Evolutionary conservation across 2,113 vertebrate species (phyloP).

Genomic region (Oostethus manadensis): DNA sequence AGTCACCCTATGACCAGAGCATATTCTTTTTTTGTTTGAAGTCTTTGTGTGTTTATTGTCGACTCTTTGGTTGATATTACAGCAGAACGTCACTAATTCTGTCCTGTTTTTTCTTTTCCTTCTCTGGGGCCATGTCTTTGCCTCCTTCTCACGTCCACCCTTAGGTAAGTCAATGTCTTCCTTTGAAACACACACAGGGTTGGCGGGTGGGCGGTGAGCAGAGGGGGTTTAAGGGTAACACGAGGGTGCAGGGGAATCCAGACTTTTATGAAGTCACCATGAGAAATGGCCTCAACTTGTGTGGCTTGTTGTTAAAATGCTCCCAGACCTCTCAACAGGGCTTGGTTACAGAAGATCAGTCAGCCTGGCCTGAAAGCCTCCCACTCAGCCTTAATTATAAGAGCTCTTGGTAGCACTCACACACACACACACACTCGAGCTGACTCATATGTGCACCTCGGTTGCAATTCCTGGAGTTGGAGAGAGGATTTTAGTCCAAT

Average conservation of each 20-base stretch:
- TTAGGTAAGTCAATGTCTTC: constrained; percentile 45
- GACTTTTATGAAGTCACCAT: constrained; percentile 64
- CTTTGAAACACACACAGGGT: constrained; percentile 5
- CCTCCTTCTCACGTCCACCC: neutral
- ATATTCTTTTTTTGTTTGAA: no score
- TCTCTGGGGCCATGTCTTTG: neutral
- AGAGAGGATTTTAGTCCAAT: neutral
- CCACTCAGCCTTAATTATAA: constrained; percentile 52
- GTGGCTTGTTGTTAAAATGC: constrained; percentile 58
- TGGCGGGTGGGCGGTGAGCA: neutral
- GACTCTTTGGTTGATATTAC: neutral
- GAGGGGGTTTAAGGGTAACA: constrained; percentile 14
- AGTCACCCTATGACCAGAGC: no score
- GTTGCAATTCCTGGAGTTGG: neutral
- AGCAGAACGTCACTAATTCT: neutral
- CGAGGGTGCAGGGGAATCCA: constrained; percentile 16
- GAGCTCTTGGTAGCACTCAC: constrained; percentile 25
- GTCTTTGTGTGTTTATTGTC: no score
- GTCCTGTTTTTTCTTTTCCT: neutral
- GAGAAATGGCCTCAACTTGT: constrained; percentile 64
- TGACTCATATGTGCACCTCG: neutral
- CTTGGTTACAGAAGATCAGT: constrained; percentile 47
- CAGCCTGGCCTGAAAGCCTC: constrained; percentile 38
- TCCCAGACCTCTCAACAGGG: constrained; percentile 41
- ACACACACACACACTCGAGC: constrained; percentile 3